Percentiles rank a stretch among this genome's conserved stretches.
These are phyloP conservation scores for Sebastiscus tertius DNA, from an alignment of 2,797 vertebrate genomes.

Conservation along the genomic window DNA sequence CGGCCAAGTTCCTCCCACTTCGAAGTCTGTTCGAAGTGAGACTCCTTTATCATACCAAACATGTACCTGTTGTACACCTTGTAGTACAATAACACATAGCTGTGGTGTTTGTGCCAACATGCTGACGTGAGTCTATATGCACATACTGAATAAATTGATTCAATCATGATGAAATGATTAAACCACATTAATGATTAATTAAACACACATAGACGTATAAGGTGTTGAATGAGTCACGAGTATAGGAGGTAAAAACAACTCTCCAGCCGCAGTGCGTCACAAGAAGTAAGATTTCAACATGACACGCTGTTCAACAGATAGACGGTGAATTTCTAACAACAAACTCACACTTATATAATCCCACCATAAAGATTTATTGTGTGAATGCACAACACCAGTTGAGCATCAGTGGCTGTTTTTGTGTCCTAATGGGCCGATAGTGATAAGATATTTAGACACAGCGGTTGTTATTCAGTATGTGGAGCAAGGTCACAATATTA, in stretches of 20 bases:
- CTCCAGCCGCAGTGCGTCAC: neutral
- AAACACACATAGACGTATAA: neutral
- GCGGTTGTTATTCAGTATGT: constrained; percentile 5
- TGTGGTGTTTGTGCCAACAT: neutral
- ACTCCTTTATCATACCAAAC: constrained; percentile 6
- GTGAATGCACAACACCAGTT: constrained; percentile 14
- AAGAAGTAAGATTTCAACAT: neutral
- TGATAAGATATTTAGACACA: constrained; percentile 33
- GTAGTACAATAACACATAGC: neutral
- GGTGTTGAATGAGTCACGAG: neutral
- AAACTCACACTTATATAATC: neutral
- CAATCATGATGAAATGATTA: neutral
- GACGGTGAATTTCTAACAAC: neutral
- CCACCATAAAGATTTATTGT: constrained; percentile 13
- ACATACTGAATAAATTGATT: neutral
- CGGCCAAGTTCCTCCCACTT: constrained; percentile 44
- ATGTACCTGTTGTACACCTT: neutral
- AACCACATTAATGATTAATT: neutral
- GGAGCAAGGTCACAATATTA: neutral
- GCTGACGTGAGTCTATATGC: neutral
- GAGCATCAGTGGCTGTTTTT: neutral
- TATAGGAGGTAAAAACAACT: constrained; percentile 1
- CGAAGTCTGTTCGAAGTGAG: neutral
- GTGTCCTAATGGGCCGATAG: neutral
- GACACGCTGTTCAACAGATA: neutral